phyloP scores from a whole-genome alignment of 2,797 vertebrate genomes.

The Lateolabrax maculatus region DNA sequence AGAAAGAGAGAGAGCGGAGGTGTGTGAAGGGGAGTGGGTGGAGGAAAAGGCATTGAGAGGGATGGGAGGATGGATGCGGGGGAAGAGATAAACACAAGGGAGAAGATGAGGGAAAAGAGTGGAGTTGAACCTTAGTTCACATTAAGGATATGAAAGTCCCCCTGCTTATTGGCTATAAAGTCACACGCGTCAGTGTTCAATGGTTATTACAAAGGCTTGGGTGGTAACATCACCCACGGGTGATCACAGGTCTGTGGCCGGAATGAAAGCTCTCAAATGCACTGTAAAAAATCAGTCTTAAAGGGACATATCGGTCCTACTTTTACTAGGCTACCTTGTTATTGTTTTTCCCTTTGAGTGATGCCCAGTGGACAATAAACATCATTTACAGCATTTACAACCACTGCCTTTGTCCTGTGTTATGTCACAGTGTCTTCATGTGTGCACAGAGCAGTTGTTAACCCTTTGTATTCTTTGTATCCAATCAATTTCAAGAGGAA shows the following conservation, averaged over 20 bases:
- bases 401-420: background rate
- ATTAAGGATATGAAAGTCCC: slow-evolving; percentile 41
- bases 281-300: slow-evolving; percentile 9
- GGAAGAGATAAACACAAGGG: slow-evolving; percentile 40
- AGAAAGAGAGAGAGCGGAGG: slow-evolving; percentile 17
- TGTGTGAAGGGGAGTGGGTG: slow-evolving; percentile 44
- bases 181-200: slow-evolving; percentile 10
- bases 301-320: too few relatives aligned
- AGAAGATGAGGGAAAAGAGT: slow-evolving; percentile 23
- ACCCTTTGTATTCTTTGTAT: too few relatives aligned
- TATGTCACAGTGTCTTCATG: background rate
- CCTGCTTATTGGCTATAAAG: slow-evolving; percentile 44
- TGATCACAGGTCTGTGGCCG: slow-evolving; percentile 10
- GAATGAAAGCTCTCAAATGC: slow-evolving; percentile 8
- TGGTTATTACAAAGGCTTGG: slow-evolving; percentile 10
- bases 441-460: background rate
- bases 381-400: background rate
- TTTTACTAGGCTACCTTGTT: too few relatives aligned
- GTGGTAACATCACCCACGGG: slow-evolving; percentile 20
- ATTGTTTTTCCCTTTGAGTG: slow-evolving; percentile 14
- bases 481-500: background rate
- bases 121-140: slow-evolving; percentile 27
- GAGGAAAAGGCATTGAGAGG: slow-evolving; percentile 50
- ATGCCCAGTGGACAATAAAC: background rate
- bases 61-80: slow-evolving; percentile 44